phyloP scores from a whole-genome alignment of 2,888 invertebrate genomes.

The Nomada hirtipes region DNA sequence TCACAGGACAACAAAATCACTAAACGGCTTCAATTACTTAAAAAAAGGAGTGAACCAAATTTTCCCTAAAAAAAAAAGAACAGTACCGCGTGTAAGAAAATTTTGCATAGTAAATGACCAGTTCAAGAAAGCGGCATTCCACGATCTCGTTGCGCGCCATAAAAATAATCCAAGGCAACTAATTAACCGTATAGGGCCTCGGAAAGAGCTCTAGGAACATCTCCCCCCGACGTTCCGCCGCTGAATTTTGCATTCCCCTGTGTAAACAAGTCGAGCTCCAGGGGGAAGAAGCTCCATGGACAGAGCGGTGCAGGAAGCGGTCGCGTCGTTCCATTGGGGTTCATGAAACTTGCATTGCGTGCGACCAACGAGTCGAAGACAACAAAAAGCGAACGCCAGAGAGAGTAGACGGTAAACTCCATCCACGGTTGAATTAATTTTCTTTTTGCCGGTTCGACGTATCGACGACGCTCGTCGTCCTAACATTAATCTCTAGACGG shows the following conservation, averaged over 20 bases:
- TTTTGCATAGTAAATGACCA: not conserved
- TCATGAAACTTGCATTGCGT: conserved; percentile 69
- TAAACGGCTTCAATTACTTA: not conserved
- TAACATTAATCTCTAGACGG: conserved; percentile 32
- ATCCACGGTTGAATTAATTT: conserved; percentile 48
- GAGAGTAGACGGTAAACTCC: conserved; percentile 29
- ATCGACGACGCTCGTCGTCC: not conserved
- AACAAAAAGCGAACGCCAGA: conserved; percentile 39
- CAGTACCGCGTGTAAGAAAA: not conserved
- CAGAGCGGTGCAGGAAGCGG: conserved; percentile 48
- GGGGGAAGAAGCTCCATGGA: conserved; percentile 38
- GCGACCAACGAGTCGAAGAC: conserved; percentile 46
- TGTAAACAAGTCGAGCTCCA: conserved; percentile 61
- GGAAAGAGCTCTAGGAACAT: conserved; percentile 19
- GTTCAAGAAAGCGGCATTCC: not conserved
- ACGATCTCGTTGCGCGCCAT: not conserved
- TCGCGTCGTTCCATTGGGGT: conserved; percentile 44
- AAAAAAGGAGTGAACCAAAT: not conserved
- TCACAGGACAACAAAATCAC: not conserved
- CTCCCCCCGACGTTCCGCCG: not conserved
- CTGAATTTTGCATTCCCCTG: conserved; percentile 62
- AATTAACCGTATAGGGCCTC: conserved; percentile 38
- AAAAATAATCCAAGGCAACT: conserved; percentile 26
- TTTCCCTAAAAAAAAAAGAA: not conserved
- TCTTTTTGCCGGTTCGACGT: conserved; percentile 3